Evolutionary conservation across 2,888 invertebrate genomes (phyloP).

Genomic region (Tenthredo livida): DNA sequence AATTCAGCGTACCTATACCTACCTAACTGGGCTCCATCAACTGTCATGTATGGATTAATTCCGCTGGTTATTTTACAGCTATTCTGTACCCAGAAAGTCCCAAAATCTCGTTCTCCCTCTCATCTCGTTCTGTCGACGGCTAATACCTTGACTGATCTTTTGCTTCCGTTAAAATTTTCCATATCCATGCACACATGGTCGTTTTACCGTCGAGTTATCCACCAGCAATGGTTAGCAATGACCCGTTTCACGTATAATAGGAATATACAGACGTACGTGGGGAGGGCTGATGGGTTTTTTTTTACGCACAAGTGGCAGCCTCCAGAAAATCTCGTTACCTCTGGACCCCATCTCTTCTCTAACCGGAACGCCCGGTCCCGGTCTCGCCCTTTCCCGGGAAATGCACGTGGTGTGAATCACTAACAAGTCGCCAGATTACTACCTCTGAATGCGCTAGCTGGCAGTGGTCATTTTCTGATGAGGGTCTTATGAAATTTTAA

Average conservation of each 20-base stretch:
- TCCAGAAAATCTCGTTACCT: slow-evolving; percentile 53
- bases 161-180: background rate
- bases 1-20: slow-evolving; percentile 20
- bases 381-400: slow-evolving; percentile 15
- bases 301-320: slow-evolving; percentile 23
- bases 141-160: slow-evolving; percentile 4
- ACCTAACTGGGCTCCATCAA: slow-evolving; percentile 4
- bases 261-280: slow-evolving; percentile 18
- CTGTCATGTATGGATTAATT: background rate
- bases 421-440: slow-evolving; percentile 42
- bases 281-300: slow-evolving; percentile 41
- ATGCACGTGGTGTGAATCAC: slow-evolving; percentile 48
- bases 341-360: background rate
- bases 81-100: background rate
- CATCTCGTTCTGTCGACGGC: background rate
- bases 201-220: background rate
- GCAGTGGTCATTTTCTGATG: slow-evolving; percentile 48
- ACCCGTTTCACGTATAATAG: slow-evolving; percentile 2
- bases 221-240: slow-evolving; percentile 27
- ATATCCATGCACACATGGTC: background rate
- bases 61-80: background rate
- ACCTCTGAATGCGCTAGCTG: slow-evolving; percentile 37
- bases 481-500: slow-evolving; percentile 49
- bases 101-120: background rate
- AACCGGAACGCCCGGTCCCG: background rate